Percentiles rank a stretch among this genome's conserved stretches.
Conservation (phyloP, 1,140 invertebrate genomes). For the Periplaneta americana region DNA sequence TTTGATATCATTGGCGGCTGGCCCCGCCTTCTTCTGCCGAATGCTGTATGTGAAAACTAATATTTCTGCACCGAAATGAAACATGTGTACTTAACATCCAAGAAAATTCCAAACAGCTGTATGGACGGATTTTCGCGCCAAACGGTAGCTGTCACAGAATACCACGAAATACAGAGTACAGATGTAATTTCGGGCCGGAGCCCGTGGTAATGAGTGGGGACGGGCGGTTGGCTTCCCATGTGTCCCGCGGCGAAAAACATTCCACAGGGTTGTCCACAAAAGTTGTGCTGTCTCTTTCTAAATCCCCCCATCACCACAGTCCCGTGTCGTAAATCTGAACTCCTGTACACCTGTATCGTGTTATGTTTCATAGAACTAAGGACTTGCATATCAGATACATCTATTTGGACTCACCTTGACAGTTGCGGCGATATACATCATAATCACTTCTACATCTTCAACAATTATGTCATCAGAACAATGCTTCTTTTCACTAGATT, state of each 20-base stretch:
- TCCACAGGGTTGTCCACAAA: background rate
- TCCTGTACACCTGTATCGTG: background rate
- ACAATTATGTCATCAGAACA: background rate
- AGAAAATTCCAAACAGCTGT: background rate
- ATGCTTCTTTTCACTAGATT: background rate
- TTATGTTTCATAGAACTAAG: background rate
- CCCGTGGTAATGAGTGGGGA: background rate
- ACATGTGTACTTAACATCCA: background rate
- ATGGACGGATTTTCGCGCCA: background rate
- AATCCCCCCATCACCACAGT: background rate
- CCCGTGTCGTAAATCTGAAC: background rate
- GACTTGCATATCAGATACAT: background rate
- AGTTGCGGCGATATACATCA: background rate
- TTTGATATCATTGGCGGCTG: background rate
- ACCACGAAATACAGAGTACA: background rate
- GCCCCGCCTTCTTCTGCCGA: background rate
- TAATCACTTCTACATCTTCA: background rate
- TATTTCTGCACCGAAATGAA: background rate
- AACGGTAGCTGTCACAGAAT: background rate
- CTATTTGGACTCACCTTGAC: background rate
- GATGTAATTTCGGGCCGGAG: background rate
- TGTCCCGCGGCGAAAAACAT: background rate
- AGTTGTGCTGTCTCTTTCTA: background rate
- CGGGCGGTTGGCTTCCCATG: background rate
- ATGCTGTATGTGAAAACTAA: background rate